Percentiles rank a stretch among this genome's conserved stretches.
These are phyloP conservation scores for Sarcophaga variegata DNA, from an alignment of 2,888 invertebrate genomes.

Conservation along the genomic window DNA sequence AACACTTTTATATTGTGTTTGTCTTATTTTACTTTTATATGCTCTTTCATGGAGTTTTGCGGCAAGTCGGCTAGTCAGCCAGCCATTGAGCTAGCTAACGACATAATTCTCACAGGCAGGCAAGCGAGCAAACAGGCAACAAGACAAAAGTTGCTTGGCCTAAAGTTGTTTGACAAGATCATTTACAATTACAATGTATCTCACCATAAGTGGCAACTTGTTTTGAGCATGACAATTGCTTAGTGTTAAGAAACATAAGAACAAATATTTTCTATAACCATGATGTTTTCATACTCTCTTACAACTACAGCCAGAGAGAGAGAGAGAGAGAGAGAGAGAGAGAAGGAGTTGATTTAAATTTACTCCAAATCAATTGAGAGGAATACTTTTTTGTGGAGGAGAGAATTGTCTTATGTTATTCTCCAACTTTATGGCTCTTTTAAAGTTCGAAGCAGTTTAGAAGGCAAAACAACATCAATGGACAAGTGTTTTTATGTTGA, in stretches of 20 bases:
- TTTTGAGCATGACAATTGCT: conserved; percentile 70
- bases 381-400: background rate
- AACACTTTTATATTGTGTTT: conserved; percentile 34
- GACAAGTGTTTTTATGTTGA: conserved; percentile 68
- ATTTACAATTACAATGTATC: conserved; percentile 72
- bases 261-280: conserved; percentile 52
- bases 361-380: conserved; percentile 26
- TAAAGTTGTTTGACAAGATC: conserved; percentile 75
- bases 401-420: conserved; percentile 5
- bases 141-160: conserved; percentile 65
- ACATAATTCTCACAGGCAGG: background rate
- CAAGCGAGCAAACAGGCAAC: conserved; percentile 7
- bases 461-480: conserved; percentile 48
- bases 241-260: conserved; percentile 62
- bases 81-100: conserved; percentile 16
- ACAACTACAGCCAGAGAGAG: background rate
- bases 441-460: background rate
- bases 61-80: conserved; percentile 40
- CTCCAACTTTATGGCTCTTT: background rate
- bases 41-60: conserved; percentile 57
- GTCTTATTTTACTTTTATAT: conserved; percentile 34
- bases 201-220: conserved; percentile 77
- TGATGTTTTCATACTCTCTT: conserved; percentile 14
- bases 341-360: conserved; percentile 13
- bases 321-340: conserved; percentile 8